phyloP scores from a whole-genome alignment of 1,140 invertebrate genomes.

The Manduca sexta region DNA sequence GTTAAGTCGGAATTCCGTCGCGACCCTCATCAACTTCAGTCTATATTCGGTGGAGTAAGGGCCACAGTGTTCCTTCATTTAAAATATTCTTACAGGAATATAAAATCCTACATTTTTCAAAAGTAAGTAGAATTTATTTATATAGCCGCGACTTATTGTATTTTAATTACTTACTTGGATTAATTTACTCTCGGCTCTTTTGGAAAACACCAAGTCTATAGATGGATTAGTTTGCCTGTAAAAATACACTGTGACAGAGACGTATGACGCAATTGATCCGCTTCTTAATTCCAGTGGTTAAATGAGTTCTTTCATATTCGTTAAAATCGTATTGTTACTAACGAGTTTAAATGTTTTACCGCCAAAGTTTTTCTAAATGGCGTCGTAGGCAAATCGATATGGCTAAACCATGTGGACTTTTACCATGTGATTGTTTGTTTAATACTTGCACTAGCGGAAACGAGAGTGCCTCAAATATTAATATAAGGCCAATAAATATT shows the following conservation, averaged over 20 bases:
- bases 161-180: neutral
- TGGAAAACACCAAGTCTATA: neutral
- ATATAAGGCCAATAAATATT: too few relatives aligned
- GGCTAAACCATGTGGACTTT: slow-evolving; percentile 15
- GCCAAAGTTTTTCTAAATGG: slow-evolving; percentile 18
- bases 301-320: neutral
- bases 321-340: neutral
- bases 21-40: slow-evolving; percentile 56
- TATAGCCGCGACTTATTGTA: slow-evolving; percentile 1
- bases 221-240: slow-evolving; percentile 11
- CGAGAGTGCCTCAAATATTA: too few relatives aligned
- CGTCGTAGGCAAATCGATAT: slow-evolving; percentile 24
- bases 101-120: slow-evolving; percentile 55
- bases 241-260: slow-evolving; percentile 16
- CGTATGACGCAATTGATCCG: slow-evolving; percentile 9
- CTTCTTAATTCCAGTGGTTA: neutral
- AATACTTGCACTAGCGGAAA: neutral
- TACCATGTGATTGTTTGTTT: neutral
- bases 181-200: neutral
- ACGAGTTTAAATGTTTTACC: slow-evolving; percentile 6
- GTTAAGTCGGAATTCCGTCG: slow-evolving; percentile 37
- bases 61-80: slow-evolving; percentile 28
- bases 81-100: slow-evolving; percentile 37
- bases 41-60: slow-evolving; percentile 19
- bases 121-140: slow-evolving; percentile 43